Evolutionary conservation across 2,797 vertebrate genomes (phyloP), one percentile per base, ranked within the genome.

Genomic region (Strix occidentalis): DNA sequence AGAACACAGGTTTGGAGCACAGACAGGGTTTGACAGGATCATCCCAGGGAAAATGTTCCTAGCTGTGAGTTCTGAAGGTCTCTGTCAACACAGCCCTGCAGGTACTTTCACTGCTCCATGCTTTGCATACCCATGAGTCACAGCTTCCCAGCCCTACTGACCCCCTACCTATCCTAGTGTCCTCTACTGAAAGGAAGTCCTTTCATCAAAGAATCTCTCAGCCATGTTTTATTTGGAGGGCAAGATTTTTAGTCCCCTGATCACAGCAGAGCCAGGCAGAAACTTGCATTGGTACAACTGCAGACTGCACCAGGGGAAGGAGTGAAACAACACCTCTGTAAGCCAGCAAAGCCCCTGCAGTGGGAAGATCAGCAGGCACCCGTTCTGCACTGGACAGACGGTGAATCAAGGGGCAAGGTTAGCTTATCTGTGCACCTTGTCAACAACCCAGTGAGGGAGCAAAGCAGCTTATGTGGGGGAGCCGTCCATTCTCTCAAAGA

Each of bases 401-500:
- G 66, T n/a, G 31, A 74, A 85, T 18, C 28, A 79, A 85, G 53
- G 15, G 53, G 11, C 74, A 26, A 29, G 75, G 18, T 56, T 33
- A 81, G 69, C 56, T 71, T 72, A 75, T 61, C 80, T 25, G 8
- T 6, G 43, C 57, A 87, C 35, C 41, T 41, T 37, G 20, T 56
- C 79, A 94, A 45, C 85, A 65, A 53, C 24, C 24, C 51, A 54
- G 74, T 1, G 18, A 91, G 66, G 60, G 54, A 91, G 57, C 46
- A 93, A 95, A 93, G 88, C 46, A 94, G 80, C 74, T 96, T 92
- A 81, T 2, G 15, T 31, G 41, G 53, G 41, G 58, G 69, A 88
- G 77, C 90, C 84, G 39, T 31, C 45, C 56, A 61, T 64, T 65
- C 74, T 72, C 70, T 53, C 65, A 78, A 65, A 75, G 41, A n/a